phyloP scores from a whole-genome alignment of 2,797 vertebrate genomes.

The Eulemur mongoz region DNA sequence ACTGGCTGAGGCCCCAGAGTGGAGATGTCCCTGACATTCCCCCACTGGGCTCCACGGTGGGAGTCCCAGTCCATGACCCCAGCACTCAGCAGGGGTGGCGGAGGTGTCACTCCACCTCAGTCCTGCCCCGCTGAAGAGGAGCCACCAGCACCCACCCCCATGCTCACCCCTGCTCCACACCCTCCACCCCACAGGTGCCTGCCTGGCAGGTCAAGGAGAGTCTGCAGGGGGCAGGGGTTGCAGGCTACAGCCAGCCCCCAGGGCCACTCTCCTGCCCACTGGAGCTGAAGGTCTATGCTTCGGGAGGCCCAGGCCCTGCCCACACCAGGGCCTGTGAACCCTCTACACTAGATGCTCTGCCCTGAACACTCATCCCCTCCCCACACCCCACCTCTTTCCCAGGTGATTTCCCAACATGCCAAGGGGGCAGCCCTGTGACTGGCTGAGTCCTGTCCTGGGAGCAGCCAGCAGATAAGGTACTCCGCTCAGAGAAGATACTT shows the following conservation, averaged over 20 bases:
- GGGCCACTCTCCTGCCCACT: not conserved
- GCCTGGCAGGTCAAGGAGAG: not conserved
- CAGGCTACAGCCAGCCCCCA: not conserved
- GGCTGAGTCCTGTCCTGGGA: not conserved
- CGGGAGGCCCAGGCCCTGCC: not conserved
- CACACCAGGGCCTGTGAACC: not conserved
- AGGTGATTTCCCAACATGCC: not conserved
- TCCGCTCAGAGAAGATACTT: too few relatives aligned
- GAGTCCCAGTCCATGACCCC: not conserved
- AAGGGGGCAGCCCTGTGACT: not conserved
- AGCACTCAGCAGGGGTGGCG: not conserved
- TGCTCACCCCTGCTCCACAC: not conserved
- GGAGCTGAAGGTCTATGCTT: not conserved
- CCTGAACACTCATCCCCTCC: not conserved
- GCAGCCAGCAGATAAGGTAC: not conserved
- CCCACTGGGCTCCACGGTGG: not conserved
- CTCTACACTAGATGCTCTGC: not conserved
- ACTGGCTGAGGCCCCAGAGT: not conserved
- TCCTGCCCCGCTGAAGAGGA: not conserved
- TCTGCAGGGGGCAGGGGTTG: not conserved
- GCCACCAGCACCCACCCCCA: not conserved
- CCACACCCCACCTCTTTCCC: not conserved
- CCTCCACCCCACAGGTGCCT: not conserved
- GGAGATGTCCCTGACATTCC: not conserved
- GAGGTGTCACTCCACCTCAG: not conserved